Evolutionary conservation across 2,888 invertebrate genomes (phyloP).

Genomic region (Orchesella flavescens): DNA sequence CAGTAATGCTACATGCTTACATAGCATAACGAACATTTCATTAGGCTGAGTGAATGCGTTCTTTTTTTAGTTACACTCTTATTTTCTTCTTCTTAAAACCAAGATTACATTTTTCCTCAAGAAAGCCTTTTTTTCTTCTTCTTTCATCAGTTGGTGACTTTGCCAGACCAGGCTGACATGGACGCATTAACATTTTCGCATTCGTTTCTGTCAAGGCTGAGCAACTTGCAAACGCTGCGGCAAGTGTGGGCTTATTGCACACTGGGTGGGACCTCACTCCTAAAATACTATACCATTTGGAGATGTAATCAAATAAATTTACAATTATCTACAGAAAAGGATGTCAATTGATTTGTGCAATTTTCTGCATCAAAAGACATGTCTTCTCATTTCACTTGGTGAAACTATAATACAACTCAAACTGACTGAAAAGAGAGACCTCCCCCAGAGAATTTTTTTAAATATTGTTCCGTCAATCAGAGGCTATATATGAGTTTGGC

Average conservation of each 20-base stretch:
- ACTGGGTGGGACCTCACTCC: too few relatives aligned
- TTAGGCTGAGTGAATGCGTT: conserved; percentile 13
- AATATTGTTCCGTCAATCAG: too few relatives aligned
- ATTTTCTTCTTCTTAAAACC: not conserved
- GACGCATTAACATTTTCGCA: not conserved
- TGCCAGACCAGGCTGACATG: not conserved
- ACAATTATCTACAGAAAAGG: not conserved
- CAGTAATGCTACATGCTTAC: not conserved
- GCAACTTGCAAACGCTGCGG: too few relatives aligned
- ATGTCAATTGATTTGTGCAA: not conserved
- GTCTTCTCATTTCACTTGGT: too few relatives aligned
- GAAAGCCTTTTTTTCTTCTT: not conserved
- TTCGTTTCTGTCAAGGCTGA: not conserved
- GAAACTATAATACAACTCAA: too few relatives aligned
- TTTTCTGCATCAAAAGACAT: not conserved
- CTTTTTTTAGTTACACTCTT: not conserved
- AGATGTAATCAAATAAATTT: not conserved
- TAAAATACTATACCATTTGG: not conserved
- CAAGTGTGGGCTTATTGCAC: too few relatives aligned
- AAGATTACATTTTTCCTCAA: conserved; percentile 27
- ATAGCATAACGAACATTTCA: conserved; percentile 43
- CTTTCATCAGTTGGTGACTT: conserved; percentile 7
- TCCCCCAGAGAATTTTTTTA: too few relatives aligned
- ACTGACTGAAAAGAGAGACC: too few relatives aligned
- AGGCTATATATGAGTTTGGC: too few relatives aligned